Percentiles rank a stretch among this genome's conserved stretches.
Conservation (phyloP, 2,888 invertebrate genomes). For the Cephonodes hylas region DNA sequence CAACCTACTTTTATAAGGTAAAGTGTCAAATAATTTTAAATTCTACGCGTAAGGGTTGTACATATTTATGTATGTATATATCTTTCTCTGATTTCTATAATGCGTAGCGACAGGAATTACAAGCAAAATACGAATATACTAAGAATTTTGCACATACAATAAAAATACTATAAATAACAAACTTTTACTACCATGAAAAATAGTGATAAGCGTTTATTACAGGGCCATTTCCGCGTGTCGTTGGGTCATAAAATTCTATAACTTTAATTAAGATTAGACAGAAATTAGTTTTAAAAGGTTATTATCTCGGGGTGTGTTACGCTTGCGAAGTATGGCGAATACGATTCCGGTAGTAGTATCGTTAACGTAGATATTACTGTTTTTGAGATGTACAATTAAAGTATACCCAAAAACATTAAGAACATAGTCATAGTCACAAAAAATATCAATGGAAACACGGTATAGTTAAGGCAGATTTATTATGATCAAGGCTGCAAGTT, state of each 20-base stretch:
- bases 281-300: slow-evolving; percentile 1
- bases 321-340: background rate
- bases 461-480: too few species aligned
- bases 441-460: too few species aligned
- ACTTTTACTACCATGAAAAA: slow-evolving; percentile 27
- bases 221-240: slow-evolving; percentile 19
- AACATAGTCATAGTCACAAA: too few species aligned
- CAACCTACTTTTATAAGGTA: background rate
- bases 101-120: too few species aligned
- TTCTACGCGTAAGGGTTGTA: too few species aligned
- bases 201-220: slow-evolving; percentile 24
- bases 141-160: background rate
- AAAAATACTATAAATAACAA: slow-evolving; percentile 23
- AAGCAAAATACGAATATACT: background rate
- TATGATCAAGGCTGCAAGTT: too few species aligned
- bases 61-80: too few species aligned
- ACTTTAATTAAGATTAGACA: slow-evolving; percentile 22
- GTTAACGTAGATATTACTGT: background rate
- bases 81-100: too few species aligned
- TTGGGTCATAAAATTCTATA: slow-evolving; percentile 29
- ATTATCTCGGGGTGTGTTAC: background rate
- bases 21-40: background rate
- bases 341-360: background rate
- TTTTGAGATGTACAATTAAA: too few species aligned
- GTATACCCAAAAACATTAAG: too few species aligned